phyloP scores from a whole-genome alignment of 1,140 invertebrate species.

The Tigriopus japonicus region DNA sequence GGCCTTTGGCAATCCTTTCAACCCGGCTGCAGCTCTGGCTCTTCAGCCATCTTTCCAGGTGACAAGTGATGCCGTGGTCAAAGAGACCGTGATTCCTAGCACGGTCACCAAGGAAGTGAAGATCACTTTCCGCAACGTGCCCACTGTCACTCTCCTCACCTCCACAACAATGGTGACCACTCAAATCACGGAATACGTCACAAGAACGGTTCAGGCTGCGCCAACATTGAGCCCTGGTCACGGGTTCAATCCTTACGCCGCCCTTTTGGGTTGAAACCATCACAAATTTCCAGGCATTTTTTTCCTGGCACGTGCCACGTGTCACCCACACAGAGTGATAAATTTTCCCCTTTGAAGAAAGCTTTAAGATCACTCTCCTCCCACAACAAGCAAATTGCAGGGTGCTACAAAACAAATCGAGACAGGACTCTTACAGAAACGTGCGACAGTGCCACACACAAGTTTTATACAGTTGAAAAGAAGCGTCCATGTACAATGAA shows the following conservation, averaged over 20 bases:
- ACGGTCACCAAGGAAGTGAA: slow-evolving; percentile 62
- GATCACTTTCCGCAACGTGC: slow-evolving; percentile 65
- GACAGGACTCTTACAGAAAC: too few relatives aligned
- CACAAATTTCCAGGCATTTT: too few relatives aligned
- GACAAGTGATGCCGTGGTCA: slow-evolving; percentile 52
- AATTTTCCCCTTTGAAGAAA: too few relatives aligned
- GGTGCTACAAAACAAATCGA: too few relatives aligned
- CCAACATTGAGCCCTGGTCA: slow-evolving; percentile 32
- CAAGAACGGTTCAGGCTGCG: slow-evolving; percentile 48
- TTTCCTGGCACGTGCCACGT: too few relatives aligned
- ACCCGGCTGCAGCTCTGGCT: background rate
- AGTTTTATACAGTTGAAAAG: too few relatives aligned
- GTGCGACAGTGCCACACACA: too few relatives aligned
- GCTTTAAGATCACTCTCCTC: too few relatives aligned
- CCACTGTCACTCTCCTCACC: slow-evolving; percentile 61
- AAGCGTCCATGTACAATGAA: too few relatives aligned
- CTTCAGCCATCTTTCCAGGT: slow-evolving; percentile 46
- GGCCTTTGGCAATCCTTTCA: background rate
- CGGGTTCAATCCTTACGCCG: background rate
- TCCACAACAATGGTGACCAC: slow-evolving; percentile 65
- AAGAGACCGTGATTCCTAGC: slow-evolving; percentile 52
- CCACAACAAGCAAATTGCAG: too few relatives aligned
- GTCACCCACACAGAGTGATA: too few relatives aligned
- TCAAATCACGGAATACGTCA: slow-evolving; percentile 55
- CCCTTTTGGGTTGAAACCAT: slow-evolving; percentile 2